Conservation (phyloP, 2,888 invertebrate species). For the Busseola fusca region DNA sequence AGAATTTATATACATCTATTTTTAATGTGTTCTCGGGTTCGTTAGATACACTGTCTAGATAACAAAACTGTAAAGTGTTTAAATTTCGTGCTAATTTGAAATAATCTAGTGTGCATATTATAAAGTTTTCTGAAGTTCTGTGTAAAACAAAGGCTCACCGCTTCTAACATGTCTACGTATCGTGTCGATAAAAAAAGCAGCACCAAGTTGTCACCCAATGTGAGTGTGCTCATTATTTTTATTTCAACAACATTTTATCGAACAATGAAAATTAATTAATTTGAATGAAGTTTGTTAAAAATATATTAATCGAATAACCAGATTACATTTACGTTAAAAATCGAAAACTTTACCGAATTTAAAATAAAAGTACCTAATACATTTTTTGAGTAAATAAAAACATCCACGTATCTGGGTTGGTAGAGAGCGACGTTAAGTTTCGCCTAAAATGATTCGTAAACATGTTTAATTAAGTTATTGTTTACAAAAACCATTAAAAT, state of each 20-base stretch:
- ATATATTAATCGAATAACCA: background rate
- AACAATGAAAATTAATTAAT: slow-evolving; percentile 3
- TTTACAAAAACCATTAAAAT: background rate
- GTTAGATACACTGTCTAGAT: background rate
- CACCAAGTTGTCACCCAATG: slow-evolving; percentile 7
- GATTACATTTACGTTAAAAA: background rate
- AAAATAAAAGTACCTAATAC: background rate
- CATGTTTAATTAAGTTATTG: background rate
- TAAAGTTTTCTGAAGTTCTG: background rate
- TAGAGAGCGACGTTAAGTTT: background rate
- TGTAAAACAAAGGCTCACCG: too few species aligned
- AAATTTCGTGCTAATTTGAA: background rate
- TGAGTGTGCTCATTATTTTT: slow-evolving; percentile 31
- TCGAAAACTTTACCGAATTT: background rate
- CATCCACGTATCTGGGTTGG: background rate
- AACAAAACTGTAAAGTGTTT: background rate
- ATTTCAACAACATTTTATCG: slow-evolving; percentile 6
- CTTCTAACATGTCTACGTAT: slow-evolving; percentile 25
- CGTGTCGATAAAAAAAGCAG: slow-evolving; percentile 33
- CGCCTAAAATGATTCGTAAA: background rate
- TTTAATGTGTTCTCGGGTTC: background rate
- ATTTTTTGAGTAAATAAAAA: background rate
- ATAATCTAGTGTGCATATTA: background rate
- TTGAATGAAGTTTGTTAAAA: background rate
- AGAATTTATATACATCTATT: too few species aligned